Evolutionary conservation across 2,113 vertebrate genomes (phyloP), one percentile per base, ranked within the genome.

Genomic region (Rhineura floridana): DNA sequence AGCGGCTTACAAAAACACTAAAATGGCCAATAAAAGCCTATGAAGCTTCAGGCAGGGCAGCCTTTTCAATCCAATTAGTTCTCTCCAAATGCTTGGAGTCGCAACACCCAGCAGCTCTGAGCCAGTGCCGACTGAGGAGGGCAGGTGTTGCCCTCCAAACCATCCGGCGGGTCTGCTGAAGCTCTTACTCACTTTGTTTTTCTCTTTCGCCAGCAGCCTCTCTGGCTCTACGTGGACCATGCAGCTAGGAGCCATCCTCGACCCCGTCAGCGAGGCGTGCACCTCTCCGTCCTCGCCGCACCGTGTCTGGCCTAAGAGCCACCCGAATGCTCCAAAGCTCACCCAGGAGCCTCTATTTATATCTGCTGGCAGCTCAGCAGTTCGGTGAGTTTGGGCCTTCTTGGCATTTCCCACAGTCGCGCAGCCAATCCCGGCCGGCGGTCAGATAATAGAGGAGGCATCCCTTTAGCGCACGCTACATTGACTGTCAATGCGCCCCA

Each of bases 341-440:
- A n/a, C 72, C n/a, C 9, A 0, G 0, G 4, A 0, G 75, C 91
- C 85, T 91, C 81, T 94, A 92, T 94, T 96, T 95, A 96, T 96
- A 90, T 67, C 4, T 0, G 30, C 0, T 86, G 81, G 69, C 69
- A 80, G 84, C 50, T 12, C 50, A 46, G 89, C 87, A 65, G 83
- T 72, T 75, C 81, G 5, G 91, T 96, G 96, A 92, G 95, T 89
- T 81, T 88, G 6, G 69, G 87, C 84, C 65, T 79, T 0, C 79
- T 91, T 80, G n/a, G 77, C 85, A 90, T 95, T 96, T 96, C 96
- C 96, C 96, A 96, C 95, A 95, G 91, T 94, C 81, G 0, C 1
- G 4, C 87, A 70, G 89, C 95, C 96, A 96, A 96, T 96, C 95
- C 93, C 30, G 90, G 89, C 89, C 17, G 0, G 0, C 81, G 62